phyloP scores from a whole-genome alignment of 2,797 vertebrate genomes.

The Holocentrus rufus region DNA sequence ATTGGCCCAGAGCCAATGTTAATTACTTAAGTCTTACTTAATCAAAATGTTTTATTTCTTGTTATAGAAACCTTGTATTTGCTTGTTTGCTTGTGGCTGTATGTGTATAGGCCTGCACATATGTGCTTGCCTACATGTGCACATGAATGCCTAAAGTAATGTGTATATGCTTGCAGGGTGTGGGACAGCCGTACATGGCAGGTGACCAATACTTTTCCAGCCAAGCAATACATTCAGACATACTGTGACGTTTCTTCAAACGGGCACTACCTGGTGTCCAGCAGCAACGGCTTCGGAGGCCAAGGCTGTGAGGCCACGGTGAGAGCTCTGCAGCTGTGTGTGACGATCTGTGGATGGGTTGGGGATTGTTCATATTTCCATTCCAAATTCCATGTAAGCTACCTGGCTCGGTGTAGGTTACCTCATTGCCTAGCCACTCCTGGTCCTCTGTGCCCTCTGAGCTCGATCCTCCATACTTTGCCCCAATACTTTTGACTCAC shows the following conservation, averaged over 20 bases:
- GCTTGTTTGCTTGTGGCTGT: too few relatives aligned
- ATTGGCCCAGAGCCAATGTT: too few relatives aligned
- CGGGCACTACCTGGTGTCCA: conserved; percentile 87
- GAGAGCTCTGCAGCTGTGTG: conserved; percentile 53
- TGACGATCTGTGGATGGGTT: not conserved
- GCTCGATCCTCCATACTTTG: too few relatives aligned
- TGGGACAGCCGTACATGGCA: conserved; percentile 93
- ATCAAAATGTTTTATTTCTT: too few relatives aligned
- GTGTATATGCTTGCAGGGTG: conserved; percentile 79
- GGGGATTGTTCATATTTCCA: not conserved
- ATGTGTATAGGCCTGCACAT: too few relatives aligned
- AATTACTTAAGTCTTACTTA: too few relatives aligned
- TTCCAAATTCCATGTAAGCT: not conserved
- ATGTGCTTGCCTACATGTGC: too few relatives aligned
- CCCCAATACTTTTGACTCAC: too few relatives aligned
- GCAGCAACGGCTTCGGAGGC: conserved; percentile 90
- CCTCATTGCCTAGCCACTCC: too few relatives aligned
- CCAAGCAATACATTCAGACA: conserved; percentile 94
- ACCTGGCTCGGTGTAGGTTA: not conserved
- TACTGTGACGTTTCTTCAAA: conserved; percentile 91
- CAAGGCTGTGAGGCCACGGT: conserved; percentile 96
- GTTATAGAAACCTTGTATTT: too few relatives aligned
- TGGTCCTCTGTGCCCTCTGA: too few relatives aligned
- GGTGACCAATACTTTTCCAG: conserved; percentile 89
- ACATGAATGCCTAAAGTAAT: not conserved